Evolutionary conservation across 1,140 invertebrate genomes (phyloP).

Genomic region (Trachelipus rathkii): DNA sequence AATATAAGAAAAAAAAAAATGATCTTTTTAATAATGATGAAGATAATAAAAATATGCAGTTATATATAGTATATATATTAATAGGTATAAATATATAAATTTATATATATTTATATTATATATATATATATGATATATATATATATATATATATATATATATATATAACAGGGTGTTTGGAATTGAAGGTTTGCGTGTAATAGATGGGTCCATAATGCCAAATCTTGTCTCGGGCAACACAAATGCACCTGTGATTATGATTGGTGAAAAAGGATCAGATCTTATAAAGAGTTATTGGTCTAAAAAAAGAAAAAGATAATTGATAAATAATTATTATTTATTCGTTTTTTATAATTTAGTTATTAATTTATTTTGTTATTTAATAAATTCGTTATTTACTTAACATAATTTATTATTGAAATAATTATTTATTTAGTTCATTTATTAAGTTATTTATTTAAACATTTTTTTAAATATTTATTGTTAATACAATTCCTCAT

Average conservation of each 20-base stretch:
- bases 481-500: no score
- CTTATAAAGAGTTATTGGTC: slow-evolving; percentile 58
- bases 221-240: slow-evolving; percentile 65
- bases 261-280: slow-evolving; percentile 61
- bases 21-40: no score
- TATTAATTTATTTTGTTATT: no score
- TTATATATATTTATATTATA: slow-evolving; percentile 17
- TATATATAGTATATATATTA: background rate
- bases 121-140: slow-evolving; percentile 18
- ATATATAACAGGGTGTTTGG: background rate
- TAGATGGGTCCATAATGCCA: slow-evolving; percentile 60
- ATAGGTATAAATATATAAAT: background rate
- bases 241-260: slow-evolving; percentile 63
- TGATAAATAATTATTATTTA: background rate
- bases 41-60: no score
- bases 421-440: no score
- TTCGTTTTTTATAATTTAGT: no score
- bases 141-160: background rate
- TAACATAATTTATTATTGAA: no score
- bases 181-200: slow-evolving; percentile 55
- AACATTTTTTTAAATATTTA: no score
- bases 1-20: no score
- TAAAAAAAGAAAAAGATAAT: background rate
- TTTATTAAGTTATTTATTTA: no score
- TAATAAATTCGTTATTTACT: no score